Conservation (phyloP, 2,797 vertebrate genomes). For the Hippocampus kuda region DNA sequence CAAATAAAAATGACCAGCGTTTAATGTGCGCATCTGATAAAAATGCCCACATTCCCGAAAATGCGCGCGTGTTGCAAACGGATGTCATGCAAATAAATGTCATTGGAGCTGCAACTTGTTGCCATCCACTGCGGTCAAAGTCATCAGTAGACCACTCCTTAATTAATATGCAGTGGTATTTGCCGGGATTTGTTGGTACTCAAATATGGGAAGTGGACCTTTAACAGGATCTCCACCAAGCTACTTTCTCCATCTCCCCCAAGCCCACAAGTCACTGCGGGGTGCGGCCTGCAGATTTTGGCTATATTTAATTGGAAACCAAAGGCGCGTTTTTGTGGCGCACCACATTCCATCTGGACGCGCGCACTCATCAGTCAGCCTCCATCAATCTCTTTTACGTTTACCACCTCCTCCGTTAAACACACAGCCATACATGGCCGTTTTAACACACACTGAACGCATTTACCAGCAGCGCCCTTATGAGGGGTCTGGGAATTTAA, state of each 20-base stretch:
- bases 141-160: neutral
- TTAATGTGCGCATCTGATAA: neutral
- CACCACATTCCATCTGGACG: slow-evolving; percentile 59
- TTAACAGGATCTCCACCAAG: neutral
- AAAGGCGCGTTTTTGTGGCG: slow-evolving; percentile 46
- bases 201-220: neutral
- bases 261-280: slow-evolving; percentile 39
- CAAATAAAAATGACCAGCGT: neutral
- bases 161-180: neutral
- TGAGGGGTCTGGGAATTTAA: slow-evolving; percentile 97
- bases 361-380: slow-evolving; percentile 53
- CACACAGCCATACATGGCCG: slow-evolving; percentile 20
- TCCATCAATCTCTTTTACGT: slow-evolving; percentile 54
- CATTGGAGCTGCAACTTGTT: neutral
- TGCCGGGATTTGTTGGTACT: neutral
- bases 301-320: slow-evolving; percentile 41
- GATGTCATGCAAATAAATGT: neutral
- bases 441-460: slow-evolving; percentile 77
- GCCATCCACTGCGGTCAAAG: neutral
- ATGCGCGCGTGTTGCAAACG: neutral
- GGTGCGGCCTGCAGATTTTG: slow-evolving; percentile 43
- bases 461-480: slow-evolving; percentile 94
- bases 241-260: slow-evolving; percentile 4
- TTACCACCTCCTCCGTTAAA: slow-evolving; percentile 56
- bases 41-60: neutral